Percentiles rank a stretch among this genome's conserved stretches.
phyloP scores from a whole-genome alignment of 2,113 vertebrate genomes.

The Pyxicephalus adspersus region DNA sequence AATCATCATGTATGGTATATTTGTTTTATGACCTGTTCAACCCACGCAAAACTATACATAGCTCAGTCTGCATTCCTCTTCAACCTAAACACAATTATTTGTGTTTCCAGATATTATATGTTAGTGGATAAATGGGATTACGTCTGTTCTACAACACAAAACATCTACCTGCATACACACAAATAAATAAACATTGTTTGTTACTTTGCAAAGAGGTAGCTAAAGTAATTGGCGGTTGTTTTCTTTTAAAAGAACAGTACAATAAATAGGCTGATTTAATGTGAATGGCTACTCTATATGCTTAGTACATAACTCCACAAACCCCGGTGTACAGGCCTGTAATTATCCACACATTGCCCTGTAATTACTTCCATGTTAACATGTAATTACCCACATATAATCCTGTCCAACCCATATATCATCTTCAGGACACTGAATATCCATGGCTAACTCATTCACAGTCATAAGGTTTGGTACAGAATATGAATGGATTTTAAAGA shows the following conservation, averaged over 20 bases:
- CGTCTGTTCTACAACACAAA: not conserved
- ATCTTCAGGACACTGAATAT: slow-evolving; percentile 11
- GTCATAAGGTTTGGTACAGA: not conserved
- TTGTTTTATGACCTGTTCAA: slow-evolving; percentile 13
- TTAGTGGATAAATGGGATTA: not conserved
- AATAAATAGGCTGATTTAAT: not conserved
- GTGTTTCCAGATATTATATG: not conserved
- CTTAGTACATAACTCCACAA: slow-evolving; percentile 20
- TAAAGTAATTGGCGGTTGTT: not conserved
- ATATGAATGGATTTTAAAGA: slow-evolving; percentile 13
- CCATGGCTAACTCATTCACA: slow-evolving; percentile 23
- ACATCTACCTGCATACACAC: no score
- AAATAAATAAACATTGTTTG: not conserved
- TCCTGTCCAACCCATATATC: slow-evolving; percentile 39
- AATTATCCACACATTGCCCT: slow-evolving; percentile 46
- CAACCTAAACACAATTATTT: slow-evolving; percentile 35
- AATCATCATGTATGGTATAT: slow-evolving; percentile 2
- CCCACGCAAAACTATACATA: slow-evolving; percentile 37
- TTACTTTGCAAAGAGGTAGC: not conserved
- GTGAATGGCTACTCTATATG: slow-evolving; percentile 16
- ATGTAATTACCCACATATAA: slow-evolving; percentile 45
- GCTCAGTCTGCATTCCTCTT: slow-evolving; percentile 19
- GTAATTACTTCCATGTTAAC: slow-evolving; percentile 39
- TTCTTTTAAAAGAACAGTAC: not conserved
- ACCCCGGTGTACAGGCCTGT: slow-evolving; percentile 7